Evolutionary conservation across 2,888 invertebrate species (phyloP).

Genomic region (Acrobasis repandana): DNA sequence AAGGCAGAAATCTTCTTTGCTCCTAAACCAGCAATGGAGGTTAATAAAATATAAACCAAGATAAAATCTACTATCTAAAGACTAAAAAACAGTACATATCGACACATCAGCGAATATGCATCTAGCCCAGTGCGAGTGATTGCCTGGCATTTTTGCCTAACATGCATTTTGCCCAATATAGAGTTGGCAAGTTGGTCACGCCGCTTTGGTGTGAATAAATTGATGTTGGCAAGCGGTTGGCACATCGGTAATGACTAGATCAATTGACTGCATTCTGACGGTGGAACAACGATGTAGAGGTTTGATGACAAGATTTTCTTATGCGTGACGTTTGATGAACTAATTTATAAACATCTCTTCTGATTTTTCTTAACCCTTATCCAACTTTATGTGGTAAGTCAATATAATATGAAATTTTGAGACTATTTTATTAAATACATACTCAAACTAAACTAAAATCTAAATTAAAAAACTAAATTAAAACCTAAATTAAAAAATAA

Average conservation of each 20-base stretch:
- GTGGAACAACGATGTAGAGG: neutral
- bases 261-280: constrained; percentile 14
- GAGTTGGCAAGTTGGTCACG: constrained; percentile 13
- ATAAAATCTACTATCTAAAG: neutral
- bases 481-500: no score
- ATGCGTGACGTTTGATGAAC: no score
- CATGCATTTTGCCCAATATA: constrained; percentile 13
- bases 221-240: constrained; percentile 12
- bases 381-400: no score
- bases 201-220: constrained; percentile 17
- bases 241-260: constrained; percentile 11
- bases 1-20: no score
- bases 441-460: no score
- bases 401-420: no score
- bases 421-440: no score
- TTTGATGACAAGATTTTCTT: neutral
- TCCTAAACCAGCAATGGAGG: neutral
- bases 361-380: no score
- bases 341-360: no score
- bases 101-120: constrained; percentile 49
- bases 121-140: constrained; percentile 45
- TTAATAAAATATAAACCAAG: neutral
- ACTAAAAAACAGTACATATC: neutral
- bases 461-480: no score
- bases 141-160: constrained; percentile 43